phyloP scores from a whole-genome alignment of 2,113 vertebrate species.

The Sebastes fasciatus region DNA sequence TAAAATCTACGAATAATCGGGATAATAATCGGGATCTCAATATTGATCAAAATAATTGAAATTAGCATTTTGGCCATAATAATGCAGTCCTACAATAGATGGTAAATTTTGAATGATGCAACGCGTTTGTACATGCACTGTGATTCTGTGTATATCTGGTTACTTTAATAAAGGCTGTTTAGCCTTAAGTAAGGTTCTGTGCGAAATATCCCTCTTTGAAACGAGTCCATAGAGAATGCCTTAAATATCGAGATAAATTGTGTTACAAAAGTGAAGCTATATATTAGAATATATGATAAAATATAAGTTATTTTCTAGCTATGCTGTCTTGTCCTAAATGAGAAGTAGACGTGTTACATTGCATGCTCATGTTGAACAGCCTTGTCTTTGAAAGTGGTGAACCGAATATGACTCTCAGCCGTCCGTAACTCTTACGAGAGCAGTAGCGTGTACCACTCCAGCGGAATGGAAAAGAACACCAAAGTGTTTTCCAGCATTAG shows the following conservation, averaged over 20 bases:
- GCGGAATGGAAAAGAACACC: background rate
- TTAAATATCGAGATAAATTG: background rate
- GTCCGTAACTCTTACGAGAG: background rate
- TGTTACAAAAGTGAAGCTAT: background rate
- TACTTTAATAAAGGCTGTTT: too few relatives aligned
- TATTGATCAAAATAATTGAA: too few relatives aligned
- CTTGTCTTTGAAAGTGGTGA: background rate
- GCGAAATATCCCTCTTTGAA: background rate
- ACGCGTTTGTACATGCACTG: background rate
- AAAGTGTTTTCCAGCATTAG: background rate
- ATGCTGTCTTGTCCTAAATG: background rate
- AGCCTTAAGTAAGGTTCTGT: too few relatives aligned
- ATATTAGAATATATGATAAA: too few relatives aligned
- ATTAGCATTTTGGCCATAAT: too few relatives aligned
- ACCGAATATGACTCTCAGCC: slow-evolving; percentile 1
- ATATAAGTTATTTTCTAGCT: background rate
- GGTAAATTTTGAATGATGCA: background rate
- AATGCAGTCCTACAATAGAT: too few relatives aligned
- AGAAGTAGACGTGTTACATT: background rate
- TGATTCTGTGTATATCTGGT: too few relatives aligned
- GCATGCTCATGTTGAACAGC: background rate
- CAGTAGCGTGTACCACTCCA: background rate
- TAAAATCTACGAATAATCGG: too few relatives aligned
- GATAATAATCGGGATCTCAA: too few relatives aligned
- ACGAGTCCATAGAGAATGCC: background rate